Conservation (phyloP, 2,113 vertebrate species). For the Tenrec ecaudatus region DNA sequence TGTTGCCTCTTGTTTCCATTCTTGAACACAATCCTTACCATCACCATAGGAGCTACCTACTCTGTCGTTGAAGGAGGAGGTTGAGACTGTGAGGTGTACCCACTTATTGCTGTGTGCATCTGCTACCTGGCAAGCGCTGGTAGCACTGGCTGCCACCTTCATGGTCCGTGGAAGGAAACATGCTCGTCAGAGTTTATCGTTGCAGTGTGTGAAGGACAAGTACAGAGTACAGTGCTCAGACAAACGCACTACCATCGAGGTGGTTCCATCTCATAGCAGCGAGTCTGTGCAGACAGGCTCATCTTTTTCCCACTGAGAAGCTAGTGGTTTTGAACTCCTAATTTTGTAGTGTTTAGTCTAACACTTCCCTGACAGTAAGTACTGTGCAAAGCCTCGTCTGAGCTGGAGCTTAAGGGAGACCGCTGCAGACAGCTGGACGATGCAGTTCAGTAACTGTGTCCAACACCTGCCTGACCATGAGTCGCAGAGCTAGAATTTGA, state of each 20-base stretch:
- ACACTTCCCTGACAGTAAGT: too few species aligned
- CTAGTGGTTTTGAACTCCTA: too few species aligned
- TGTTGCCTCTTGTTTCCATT: slow-evolving; percentile 17
- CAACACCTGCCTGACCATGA: background rate
- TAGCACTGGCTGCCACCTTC: background rate
- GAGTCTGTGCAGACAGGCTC: too few species aligned
- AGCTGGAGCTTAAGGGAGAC: background rate
- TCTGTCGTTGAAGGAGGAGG: background rate
- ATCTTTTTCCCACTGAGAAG: too few species aligned
- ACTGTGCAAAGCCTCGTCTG: background rate
- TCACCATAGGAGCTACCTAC: background rate
- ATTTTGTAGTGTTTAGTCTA: too few species aligned
- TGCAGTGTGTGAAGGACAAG: background rate
- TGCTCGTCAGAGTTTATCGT: too few species aligned
- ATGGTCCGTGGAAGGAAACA: background rate
- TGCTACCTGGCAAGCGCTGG: background rate
- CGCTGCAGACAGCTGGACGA: background rate
- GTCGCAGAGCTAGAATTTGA: background rate
- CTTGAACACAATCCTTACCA: background rate
- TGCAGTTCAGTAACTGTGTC: background rate
- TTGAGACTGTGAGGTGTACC: background rate
- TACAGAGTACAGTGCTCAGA: background rate
- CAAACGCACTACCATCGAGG: too few species aligned
- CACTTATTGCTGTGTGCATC: background rate
- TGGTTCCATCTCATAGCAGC: too few species aligned